phyloP scores from a whole-genome alignment of 2,888 invertebrate genomes.

The Heliconius ismenius region DNA sequence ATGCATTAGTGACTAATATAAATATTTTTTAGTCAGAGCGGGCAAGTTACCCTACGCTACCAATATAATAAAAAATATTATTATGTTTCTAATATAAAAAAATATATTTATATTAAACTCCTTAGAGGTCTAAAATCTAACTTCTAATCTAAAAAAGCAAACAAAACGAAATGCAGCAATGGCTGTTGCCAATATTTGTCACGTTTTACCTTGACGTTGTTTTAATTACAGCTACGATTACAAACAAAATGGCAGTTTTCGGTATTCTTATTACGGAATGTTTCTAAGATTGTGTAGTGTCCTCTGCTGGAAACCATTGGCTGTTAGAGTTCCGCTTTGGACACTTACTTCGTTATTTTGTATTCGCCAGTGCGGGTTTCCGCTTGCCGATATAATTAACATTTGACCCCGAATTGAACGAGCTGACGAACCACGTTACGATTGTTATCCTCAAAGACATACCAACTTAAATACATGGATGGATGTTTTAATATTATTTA shows the following conservation, averaged over 20 bases:
- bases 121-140: background rate
- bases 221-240: background rate
- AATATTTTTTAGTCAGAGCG: background rate
- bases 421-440: conserved; percentile 45
- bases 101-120: background rate
- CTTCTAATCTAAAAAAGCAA: background rate
- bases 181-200: background rate
- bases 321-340: conserved; percentile 61
- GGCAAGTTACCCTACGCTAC: background rate
- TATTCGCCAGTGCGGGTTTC: conserved; percentile 75
- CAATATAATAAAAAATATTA: background rate
- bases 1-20: background rate
- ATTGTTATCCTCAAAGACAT: conserved; percentile 47
- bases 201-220: background rate
- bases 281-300: conserved; percentile 45
- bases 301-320: conserved; percentile 56
- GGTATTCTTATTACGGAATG: background rate
- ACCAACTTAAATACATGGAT: conserved; percentile 11
- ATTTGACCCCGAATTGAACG: conserved; percentile 71
- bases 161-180: no score
- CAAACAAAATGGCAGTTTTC: background rate
- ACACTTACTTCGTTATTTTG: conserved; percentile 62
- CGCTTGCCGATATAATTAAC: conserved; percentile 78
- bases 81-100: no score
- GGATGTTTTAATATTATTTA: background rate